Evolutionary conservation across 2,113 vertebrate genomes (phyloP).

Genomic region (Hippolais icterina): DNA sequence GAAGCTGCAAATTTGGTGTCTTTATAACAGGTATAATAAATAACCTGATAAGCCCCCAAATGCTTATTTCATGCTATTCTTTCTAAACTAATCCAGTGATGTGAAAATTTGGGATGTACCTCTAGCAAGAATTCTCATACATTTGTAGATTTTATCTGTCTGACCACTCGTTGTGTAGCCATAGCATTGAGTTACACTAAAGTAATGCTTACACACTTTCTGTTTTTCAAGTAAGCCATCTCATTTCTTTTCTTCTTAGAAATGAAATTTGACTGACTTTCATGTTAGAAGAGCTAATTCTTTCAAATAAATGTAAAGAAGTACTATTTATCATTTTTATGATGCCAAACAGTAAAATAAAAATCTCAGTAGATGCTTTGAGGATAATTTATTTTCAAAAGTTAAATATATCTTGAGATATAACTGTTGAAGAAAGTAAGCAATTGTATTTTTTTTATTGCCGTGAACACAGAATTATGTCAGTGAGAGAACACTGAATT

Average conservation of each 20-base stretch:
- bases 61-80: neutral
- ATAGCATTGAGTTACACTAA: neutral
- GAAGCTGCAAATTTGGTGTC: neutral
- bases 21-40: no score
- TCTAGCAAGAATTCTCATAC: neutral
- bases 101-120: neutral
- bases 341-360: neutral
- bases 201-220: neutral
- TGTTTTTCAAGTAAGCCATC: neutral
- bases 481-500: neutral
- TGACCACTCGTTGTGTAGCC: neutral
- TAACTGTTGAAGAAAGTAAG: neutral
- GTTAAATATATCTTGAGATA: neutral
- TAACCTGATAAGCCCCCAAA: neutral
- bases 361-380: neutral
- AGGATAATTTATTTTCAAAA: neutral
- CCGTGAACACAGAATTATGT: neutral
- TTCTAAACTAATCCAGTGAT: neutral
- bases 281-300: neutral
- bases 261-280: neutral
- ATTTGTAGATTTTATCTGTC: neutral
- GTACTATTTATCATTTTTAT: neutral
- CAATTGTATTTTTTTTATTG: neutral
- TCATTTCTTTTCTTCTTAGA: neutral
- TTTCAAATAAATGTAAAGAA: neutral